phyloP scores from a whole-genome alignment of 2,113 vertebrate species.

The Chinchilla lanigera region DNA sequence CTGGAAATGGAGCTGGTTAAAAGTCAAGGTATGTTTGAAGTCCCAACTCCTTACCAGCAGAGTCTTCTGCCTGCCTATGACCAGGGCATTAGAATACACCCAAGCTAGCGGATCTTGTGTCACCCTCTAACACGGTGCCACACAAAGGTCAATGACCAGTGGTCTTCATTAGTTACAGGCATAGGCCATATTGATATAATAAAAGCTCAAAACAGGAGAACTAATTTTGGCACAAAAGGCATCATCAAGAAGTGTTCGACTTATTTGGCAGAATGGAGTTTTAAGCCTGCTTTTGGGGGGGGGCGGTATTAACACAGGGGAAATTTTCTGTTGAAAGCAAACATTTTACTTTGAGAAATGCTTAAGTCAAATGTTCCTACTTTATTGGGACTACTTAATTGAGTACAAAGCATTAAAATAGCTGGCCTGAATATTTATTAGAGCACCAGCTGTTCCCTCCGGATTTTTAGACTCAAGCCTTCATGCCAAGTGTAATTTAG shows the following conservation, averaged over 20 bases:
- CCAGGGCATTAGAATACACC: too few relatives aligned
- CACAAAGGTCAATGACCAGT: neutral
- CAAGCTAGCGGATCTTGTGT: neutral
- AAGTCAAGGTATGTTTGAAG: neutral
- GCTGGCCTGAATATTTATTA: slow-evolving; percentile 73
- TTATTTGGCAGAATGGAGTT: slow-evolving; percentile 62
- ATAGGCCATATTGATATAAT: neutral
- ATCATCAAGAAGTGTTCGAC: slow-evolving; percentile 3
- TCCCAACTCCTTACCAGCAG: neutral
- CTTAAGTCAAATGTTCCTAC: slow-evolving; percentile 66
- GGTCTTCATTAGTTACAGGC: neutral
- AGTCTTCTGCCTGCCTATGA: neutral
- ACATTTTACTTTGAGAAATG: slow-evolving; percentile 69
- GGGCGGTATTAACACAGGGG: slow-evolving; percentile 59
- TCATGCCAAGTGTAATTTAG: slow-evolving; percentile 65
- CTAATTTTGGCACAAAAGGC: neutral
- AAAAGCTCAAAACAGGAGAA: slow-evolving; percentile 17
- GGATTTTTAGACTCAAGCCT: slow-evolving; percentile 70
- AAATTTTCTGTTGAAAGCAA: slow-evolving; percentile 75
- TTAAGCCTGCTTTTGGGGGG: slow-evolving; percentile 55
- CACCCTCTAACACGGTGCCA: neutral
- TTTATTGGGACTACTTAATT: slow-evolving; percentile 78
- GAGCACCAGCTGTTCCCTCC: slow-evolving; percentile 75
- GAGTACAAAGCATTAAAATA: slow-evolving; percentile 76
- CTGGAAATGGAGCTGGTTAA: neutral